These are phyloP conservation scores for Lycodopsis pacificus DNA, from an alignment of 2,797 vertebrate genomes.

Conservation along the genomic window DNA sequence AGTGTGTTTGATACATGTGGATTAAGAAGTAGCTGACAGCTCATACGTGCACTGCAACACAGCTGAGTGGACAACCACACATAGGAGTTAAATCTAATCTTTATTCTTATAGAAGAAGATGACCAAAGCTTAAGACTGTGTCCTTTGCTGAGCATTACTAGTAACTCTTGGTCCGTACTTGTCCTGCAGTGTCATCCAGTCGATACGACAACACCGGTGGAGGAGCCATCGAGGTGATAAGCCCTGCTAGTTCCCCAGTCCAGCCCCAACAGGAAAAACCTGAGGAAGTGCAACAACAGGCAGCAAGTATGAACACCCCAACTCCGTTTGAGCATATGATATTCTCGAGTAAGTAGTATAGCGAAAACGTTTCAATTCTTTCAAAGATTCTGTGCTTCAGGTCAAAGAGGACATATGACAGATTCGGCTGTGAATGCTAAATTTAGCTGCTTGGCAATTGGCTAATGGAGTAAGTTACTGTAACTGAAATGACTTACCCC, in stretches of 20 bases:
- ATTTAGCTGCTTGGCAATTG: conserved; percentile 39
- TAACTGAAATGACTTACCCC: conserved; percentile 43
- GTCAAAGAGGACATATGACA: conserved; percentile 2
- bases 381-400: conserved; percentile 2
- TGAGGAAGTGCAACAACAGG: conserved; percentile 89
- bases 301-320: conserved; percentile 83
- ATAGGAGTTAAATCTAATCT: background rate
- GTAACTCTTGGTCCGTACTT: conserved; percentile 12
- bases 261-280: conserved; percentile 90
- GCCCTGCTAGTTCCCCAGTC: conserved; percentile 93
- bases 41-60: background rate
- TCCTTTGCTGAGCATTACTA: background rate
- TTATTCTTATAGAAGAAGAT: background rate
- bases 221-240: conserved; percentile 96
- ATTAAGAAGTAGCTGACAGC: background rate
- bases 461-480: conserved; percentile 41
- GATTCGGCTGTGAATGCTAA: conserved; percentile 25
- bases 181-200: conserved; percentile 89
- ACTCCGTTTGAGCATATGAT: background rate
- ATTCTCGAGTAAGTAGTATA: background rate
- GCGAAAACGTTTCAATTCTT: background rate
- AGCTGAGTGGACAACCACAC: conserved; percentile 1
- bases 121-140: background rate
- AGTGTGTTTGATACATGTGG: conserved; percentile 70
- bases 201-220: conserved; percentile 90